A percentile compares a stretch with the other conserved stretches of the same genome.
Evolutionary conservation across 2,888 invertebrate genomes (phyloP).

Genomic region (Drosophila mercatorum): DNA sequence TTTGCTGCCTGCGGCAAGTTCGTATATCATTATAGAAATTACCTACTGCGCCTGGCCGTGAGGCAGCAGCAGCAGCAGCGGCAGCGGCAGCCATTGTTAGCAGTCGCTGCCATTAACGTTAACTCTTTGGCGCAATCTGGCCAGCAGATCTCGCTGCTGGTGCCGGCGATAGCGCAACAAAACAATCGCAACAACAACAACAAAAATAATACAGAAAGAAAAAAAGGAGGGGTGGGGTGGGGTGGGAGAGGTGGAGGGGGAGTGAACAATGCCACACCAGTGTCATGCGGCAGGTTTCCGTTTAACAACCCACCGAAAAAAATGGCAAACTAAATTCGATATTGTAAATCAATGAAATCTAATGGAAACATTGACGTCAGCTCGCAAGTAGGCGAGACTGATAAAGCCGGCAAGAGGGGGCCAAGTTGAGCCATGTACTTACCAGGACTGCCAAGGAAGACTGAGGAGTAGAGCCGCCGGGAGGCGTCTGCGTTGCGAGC

Average conservation of each 20-base stretch:
- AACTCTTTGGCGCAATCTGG: constrained; percentile 75
- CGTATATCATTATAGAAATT: constrained; percentile 82
- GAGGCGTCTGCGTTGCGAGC: constrained; percentile 91
- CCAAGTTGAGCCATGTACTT: constrained; percentile 75
- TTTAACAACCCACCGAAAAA: constrained; percentile 17
- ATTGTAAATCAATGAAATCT: constrained; percentile 74
- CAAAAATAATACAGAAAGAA: background rate
- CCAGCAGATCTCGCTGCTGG: constrained; percentile 56
- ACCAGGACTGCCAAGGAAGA: constrained; percentile 96
- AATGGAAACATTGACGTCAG: constrained; percentile 71
- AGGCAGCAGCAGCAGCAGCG: constrained; percentile 27
- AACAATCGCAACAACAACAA: constrained; percentile 26
- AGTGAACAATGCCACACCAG: constrained; percentile 41
- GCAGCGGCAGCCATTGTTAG: constrained; percentile 64
- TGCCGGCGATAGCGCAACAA: constrained; percentile 40
- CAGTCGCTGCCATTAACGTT: constrained; percentile 75
- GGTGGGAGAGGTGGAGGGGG: too few species aligned
- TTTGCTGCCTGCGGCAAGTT: constrained; percentile 69
- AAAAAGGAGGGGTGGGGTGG: background rate
- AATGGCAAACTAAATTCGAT: constrained; percentile 27
- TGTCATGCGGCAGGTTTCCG: constrained; percentile 54
- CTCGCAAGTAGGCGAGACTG: constrained; percentile 22
- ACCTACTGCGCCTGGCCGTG: constrained; percentile 67
- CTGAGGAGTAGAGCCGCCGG: constrained; percentile 94
- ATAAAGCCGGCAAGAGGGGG: constrained; percentile 28